Evolutionary conservation across 2,113 vertebrate species (phyloP).

Genomic region (Varanus salvator): DNA sequence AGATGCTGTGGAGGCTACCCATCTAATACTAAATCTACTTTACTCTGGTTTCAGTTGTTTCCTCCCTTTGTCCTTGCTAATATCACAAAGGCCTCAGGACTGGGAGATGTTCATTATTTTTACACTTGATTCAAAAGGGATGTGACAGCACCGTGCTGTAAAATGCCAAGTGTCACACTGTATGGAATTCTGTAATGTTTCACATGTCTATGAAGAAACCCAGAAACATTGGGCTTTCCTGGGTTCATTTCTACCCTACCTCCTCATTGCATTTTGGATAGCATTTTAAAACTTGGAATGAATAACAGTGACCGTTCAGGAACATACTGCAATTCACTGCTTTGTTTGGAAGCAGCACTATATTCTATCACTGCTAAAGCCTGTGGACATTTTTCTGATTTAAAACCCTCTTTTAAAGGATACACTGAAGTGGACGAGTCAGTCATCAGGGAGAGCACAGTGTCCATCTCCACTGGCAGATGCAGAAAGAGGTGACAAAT

Average conservation of each 20-base stretch:
- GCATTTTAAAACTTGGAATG: background rate
- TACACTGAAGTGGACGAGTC: background rate
- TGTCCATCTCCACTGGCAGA: no score
- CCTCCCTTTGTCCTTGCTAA: background rate
- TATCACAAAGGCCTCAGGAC: background rate
- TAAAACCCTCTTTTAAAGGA: background rate
- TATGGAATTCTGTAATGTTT: slow-evolving; percentile 43
- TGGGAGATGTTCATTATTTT: slow-evolving; percentile 35
- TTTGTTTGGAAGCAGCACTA: accelerated
- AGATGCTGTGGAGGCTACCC: background rate
- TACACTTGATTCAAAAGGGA: slow-evolving; percentile 38
- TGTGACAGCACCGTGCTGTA: slow-evolving; percentile 28
- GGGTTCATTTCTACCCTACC: background rate
- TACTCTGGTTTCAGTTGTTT: background rate
- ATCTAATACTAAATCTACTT: background rate
- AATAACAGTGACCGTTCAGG: background rate
- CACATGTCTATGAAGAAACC: background rate
- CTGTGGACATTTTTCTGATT: background rate
- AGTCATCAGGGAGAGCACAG: no score
- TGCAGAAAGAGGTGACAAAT: no score
- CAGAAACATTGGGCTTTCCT: background rate
- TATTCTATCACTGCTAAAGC: slow-evolving; percentile 12
- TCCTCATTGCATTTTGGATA: slow-evolving; percentile 4
- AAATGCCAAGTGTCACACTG: slow-evolving; percentile 44
- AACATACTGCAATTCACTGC: background rate